Base-by-base conservation (phyloP, 2,888 invertebrate species). In the Ephialtes manifestator region DNA sequence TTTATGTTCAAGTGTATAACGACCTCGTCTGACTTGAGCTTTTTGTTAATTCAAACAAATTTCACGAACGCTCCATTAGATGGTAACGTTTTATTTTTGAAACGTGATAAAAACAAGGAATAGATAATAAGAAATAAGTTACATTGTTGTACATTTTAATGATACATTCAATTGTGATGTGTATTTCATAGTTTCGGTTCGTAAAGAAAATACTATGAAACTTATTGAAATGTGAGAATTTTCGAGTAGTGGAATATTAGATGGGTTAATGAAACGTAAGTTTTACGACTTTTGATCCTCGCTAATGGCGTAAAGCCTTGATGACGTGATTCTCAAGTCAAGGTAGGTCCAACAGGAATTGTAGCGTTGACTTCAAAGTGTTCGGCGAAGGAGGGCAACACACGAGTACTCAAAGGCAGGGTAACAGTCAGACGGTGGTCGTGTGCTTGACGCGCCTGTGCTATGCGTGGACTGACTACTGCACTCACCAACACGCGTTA, bases 351-450 rank as follows among this genome's bases (percentile, higher is more conserved):
- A 10, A 65, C 39, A 18, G 20, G 65, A 65, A 65, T 43, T 39
- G 65, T 39, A 39, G 11, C 39, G 65, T 65, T 43, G 20, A 65
- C 65, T 18, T 65, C 39, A 65, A 43, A 43, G 65, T 39, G 65
- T 65, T 43, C 10, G 65, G 18, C 20, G 35, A 39, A 65, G 65
- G 18, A 20, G 28, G 11, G 15, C 11, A 20, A 11, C 71, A 15
- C 65, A 72, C 46, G 65, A 77, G 68, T 77, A 72, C 65, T 82
- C 77, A 82, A 82, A 82, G 77, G 31, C 55, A 24, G 15, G 28
- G 65, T 67, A 48, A 48, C 51, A 77, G 77, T 72, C 77, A 77
- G 77, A 77, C 72, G 48, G 65, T 24, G 20, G 15, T 43, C 24
- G 48, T 48, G 24, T 18, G 68, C 28, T 15, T 68, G 48, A 24